Evolutionary conservation across 2,888 invertebrate genomes (phyloP).

Genomic region (Heliconius charithonia): DNA sequence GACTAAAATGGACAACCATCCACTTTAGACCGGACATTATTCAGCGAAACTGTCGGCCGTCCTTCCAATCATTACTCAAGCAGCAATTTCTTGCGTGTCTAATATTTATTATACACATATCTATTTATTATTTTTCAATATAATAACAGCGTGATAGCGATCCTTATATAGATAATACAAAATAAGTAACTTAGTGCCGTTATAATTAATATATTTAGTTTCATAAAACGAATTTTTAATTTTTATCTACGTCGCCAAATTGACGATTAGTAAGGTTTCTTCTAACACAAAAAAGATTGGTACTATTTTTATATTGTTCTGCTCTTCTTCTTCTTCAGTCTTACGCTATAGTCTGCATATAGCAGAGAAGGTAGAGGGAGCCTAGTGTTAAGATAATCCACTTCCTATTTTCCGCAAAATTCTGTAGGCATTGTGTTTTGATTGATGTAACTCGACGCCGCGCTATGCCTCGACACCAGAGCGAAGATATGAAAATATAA

Average conservation of each 20-base stretch:
- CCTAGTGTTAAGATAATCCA: too few relatives aligned
- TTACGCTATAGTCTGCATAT: too few relatives aligned
- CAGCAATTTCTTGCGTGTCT: conserved; percentile 47
- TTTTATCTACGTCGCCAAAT: not conserved
- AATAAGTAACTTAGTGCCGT: not conserved
- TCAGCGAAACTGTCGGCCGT: conserved; percentile 59
- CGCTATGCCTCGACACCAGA: too few relatives aligned
- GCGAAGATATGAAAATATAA: too few relatives aligned
- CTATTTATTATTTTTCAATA: conserved; percentile 9
- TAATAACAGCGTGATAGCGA: not conserved
- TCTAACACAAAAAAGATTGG: not conserved
- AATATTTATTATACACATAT: conserved; percentile 1
- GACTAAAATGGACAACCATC: conserved; percentile 61
- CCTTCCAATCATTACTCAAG: conserved; percentile 60
- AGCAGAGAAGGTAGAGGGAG: too few relatives aligned
- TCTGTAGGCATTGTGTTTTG: too few relatives aligned
- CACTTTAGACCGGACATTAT: conserved; percentile 77
- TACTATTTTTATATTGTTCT: not conserved
- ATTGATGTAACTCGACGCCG: too few relatives aligned
- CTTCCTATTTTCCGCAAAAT: too few relatives aligned
- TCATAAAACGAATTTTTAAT: not conserved
- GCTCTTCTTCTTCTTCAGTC: too few relatives aligned
- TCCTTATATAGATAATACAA: not conserved
- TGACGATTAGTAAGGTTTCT: not conserved
- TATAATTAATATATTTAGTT: not conserved